Evolutionary conservation across 2,888 invertebrate genomes (phyloP).

Genomic region (Drosophila mettleri): DNA sequence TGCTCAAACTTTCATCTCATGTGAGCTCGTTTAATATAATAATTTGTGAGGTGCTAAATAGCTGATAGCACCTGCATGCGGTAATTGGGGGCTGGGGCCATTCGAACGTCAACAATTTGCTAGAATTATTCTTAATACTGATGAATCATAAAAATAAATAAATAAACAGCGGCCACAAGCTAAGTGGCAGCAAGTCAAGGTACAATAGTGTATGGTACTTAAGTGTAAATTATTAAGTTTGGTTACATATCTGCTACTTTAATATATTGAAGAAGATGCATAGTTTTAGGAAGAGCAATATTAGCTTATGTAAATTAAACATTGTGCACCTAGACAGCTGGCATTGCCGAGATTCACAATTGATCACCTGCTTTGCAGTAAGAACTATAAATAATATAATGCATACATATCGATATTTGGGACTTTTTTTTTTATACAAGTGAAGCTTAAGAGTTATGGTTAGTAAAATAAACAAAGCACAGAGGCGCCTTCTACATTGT

Average conservation of each 20-base stretch:
- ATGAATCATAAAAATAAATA: constrained; percentile 38
- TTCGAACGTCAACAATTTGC: background rate
- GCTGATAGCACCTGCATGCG: constrained; percentile 13
- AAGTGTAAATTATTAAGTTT: too few relatives aligned
- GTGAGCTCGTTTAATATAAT: background rate
- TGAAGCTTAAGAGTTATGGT: constrained; percentile 3
- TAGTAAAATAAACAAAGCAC: constrained; percentile 16
- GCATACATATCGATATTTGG: background rate
- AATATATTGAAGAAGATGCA: too few relatives aligned
- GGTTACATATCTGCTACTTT: too few relatives aligned
- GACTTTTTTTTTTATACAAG: background rate
- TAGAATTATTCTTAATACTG: constrained; percentile 10
- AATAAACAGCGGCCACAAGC: constrained; percentile 23
- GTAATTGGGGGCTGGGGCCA: background rate
- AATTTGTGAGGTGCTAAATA: constrained; percentile 45
- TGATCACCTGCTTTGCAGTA: background rate
- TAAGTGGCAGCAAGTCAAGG: background rate
- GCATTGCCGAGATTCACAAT: background rate
- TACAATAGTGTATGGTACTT: background rate
- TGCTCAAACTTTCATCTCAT: constrained; percentile 47
- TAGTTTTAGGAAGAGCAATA: background rate
- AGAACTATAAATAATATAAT: constrained; percentile 1
- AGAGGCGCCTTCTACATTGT: constrained; percentile 17
- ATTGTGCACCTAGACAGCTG: background rate
- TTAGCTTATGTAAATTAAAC: background rate